Conservation (phyloP, 2,888 invertebrate species). For the Brenthis hecate region DNA sequence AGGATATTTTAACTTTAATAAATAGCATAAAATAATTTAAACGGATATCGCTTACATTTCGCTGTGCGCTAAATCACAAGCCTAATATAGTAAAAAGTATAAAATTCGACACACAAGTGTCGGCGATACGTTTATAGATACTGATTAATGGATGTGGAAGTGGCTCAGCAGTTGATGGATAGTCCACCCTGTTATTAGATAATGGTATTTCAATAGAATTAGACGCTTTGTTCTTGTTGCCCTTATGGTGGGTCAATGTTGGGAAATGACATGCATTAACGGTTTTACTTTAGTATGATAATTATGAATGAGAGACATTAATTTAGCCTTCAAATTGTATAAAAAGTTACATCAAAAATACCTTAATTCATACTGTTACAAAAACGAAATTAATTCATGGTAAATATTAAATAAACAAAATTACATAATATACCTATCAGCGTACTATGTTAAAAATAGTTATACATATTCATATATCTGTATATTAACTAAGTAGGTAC, state of each 20-base stretch:
- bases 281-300: constrained; percentile 9
- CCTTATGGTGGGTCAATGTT: constrained; percentile 52
- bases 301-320: neutral
- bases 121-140: constrained; percentile 75
- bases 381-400: too few relatives aligned
- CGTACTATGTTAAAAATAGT: too few relatives aligned
- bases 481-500: too few relatives aligned
- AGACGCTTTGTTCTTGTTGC: constrained; percentile 75
- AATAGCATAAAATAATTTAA: neutral
- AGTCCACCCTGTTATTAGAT: constrained; percentile 73
- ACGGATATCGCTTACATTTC: constrained; percentile 16
- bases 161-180: constrained; percentile 70
- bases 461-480: too few relatives aligned
- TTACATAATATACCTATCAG: too few relatives aligned
- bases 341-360: too few relatives aligned
- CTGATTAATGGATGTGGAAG: constrained; percentile 77
- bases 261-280: constrained; percentile 13
- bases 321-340: neutral
- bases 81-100: constrained; percentile 27
- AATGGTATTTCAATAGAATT: constrained; percentile 80
- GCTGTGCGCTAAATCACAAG: constrained; percentile 21
- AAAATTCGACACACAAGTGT: constrained; percentile 58
- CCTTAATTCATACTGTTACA: too few relatives aligned
- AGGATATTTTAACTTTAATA: neutral
- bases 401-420: too few relatives aligned